Percentiles rank a stretch among this genome's conserved stretches.
phyloP scores from a whole-genome alignment of 2,888 invertebrate species.

The Noctua janthina region DNA sequence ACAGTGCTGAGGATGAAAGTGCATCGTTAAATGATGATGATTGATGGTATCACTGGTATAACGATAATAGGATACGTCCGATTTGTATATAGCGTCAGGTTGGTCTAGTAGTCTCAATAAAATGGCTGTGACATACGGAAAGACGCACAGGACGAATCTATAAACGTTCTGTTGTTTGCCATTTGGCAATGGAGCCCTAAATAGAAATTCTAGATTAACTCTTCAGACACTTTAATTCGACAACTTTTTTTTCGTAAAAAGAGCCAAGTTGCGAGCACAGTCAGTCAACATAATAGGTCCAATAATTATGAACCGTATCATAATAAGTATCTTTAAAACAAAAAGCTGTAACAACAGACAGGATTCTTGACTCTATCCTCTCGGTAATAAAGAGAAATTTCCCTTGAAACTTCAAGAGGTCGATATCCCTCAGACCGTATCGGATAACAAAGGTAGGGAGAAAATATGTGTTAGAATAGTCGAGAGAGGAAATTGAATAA shows the following conservation, averaged over 20 bases:
- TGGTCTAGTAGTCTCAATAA: no score
- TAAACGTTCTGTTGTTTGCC: no score
- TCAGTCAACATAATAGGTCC: conserved; percentile 37
- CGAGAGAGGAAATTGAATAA: conserved; percentile 68
- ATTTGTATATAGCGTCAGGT: no score
- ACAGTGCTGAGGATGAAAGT: neutral
- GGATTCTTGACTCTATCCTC: conserved; percentile 27
- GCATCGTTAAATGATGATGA: neutral
- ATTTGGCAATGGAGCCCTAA: neutral
- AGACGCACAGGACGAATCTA: no score
- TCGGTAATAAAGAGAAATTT: conserved; percentile 36
- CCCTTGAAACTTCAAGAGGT: conserved; percentile 24
- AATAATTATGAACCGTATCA: conserved; percentile 63
- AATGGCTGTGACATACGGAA: no score
- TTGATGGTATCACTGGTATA: neutral
- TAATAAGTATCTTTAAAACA: conserved; percentile 57
- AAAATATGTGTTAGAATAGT: conserved; percentile 60
- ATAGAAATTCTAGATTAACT: neutral
- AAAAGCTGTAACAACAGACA: conserved; percentile 6
- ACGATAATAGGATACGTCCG: neutral
- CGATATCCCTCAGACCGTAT: conserved; percentile 57
- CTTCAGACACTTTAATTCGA: neutral
- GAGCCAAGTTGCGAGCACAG: neutral
- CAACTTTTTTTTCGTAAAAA: neutral
- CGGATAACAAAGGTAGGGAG: conserved; percentile 62